These are phyloP conservation scores for Meandrina meandrites DNA, from an alignment of 92 coral and sea anemone genomes.

Conservation along the genomic window DNA sequence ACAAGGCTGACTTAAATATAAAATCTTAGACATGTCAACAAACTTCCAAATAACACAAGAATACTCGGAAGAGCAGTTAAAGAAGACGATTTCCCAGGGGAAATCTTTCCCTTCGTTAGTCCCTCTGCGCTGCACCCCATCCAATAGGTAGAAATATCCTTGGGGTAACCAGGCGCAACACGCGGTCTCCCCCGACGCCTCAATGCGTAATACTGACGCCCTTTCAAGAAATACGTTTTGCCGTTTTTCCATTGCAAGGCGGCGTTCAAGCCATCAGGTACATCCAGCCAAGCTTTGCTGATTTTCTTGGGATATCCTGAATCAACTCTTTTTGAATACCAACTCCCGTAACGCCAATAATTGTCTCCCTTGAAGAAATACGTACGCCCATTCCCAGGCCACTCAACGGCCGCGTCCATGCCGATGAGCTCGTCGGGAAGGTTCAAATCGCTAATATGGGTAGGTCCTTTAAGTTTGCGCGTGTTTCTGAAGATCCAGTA, in stretches of 20 bases:
- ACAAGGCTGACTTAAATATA: neutral
- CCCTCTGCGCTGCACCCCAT: constrained; percentile 58
- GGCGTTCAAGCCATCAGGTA: constrained; percentile 66
- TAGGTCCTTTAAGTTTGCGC: constrained; percentile 54
- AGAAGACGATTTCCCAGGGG: constrained; percentile 31
- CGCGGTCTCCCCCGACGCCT: constrained; percentile 38
- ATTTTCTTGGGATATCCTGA: constrained; percentile 76
- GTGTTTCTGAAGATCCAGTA: constrained; percentile 49
- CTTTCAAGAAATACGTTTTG: constrained; percentile 80
- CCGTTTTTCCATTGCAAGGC: constrained; percentile 84
- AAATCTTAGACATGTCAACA: neutral
- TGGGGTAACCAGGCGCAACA: constrained; percentile 61
- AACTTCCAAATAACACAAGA: constrained; percentile 16
- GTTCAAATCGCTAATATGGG: constrained; percentile 39
- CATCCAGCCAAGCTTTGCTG: constrained; percentile 58
- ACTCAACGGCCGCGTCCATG: constrained; percentile 82
- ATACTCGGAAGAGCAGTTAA: constrained; percentile 16
- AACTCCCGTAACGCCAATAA: constrained; percentile 79
- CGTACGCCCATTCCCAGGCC: constrained; percentile 88
- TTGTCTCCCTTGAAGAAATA: constrained; percentile 81
- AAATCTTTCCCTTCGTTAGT: constrained; percentile 17
- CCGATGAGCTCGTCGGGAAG: constrained; percentile 64
- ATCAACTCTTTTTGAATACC: constrained; percentile 51
- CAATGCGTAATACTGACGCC: constrained; percentile 48
- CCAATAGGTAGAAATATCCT: constrained; percentile 60